phyloP scores from a whole-genome alignment of 2,888 invertebrate genomes.

The Plebejus argus region DNA sequence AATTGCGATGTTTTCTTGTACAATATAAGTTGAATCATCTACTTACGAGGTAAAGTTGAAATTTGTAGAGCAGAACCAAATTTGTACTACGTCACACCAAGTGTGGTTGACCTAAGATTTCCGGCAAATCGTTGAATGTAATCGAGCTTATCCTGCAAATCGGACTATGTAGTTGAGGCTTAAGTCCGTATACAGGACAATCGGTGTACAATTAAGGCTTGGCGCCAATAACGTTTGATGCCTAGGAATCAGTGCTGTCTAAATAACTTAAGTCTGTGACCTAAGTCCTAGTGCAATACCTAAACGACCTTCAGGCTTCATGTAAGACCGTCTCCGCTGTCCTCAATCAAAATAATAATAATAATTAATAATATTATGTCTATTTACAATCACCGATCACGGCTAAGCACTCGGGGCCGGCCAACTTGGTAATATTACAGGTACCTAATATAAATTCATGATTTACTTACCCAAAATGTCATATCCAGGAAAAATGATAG shows the following conservation, averaged over 20 bases:
- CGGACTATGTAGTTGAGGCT: background rate
- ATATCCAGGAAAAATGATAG: too few species aligned
- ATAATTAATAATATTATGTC: too few species aligned
- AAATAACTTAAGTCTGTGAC: background rate
- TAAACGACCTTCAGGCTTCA: background rate
- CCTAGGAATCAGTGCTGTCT: too few species aligned
- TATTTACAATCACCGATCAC: too few species aligned
- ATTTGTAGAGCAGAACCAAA: background rate
- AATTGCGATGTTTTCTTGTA: background rate
- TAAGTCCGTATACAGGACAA: background rate
- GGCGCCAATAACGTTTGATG: background rate
- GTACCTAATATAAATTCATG: too few species aligned
- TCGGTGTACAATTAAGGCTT: background rate
- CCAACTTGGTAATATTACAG: too few species aligned
- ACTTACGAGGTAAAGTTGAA: background rate
- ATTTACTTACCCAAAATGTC: too few species aligned
- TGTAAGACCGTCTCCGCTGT: background rate
- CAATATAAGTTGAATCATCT: background rate
- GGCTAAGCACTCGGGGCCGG: too few species aligned
- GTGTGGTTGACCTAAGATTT: slow-evolving; percentile 18
- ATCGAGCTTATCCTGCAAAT: background rate
- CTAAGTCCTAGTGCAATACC: background rate
- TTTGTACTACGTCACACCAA: too few species aligned
- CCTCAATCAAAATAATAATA: background rate
- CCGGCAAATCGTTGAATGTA: background rate